Evolutionary conservation across 2,888 invertebrate genomes (phyloP).

Genomic region (Deilephila elpenor): DNA sequence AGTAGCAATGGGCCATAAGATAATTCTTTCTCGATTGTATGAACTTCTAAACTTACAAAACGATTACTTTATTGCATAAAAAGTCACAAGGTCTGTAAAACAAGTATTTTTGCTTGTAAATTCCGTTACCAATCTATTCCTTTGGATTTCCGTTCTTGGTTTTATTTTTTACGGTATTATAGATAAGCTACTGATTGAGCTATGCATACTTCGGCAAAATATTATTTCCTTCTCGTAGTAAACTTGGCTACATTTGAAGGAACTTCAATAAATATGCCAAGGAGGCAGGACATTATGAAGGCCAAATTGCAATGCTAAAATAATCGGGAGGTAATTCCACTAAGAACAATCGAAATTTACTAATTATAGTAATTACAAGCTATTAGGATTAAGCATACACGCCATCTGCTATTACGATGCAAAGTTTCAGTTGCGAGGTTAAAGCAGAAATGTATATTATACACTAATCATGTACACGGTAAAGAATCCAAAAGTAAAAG

Average conservation of each 20-base stretch:
- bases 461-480: not conserved
- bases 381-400: not conserved
- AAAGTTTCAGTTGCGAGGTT: not conserved
- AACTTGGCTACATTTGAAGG: not conserved
- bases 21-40: not conserved
- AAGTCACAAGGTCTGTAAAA: too few species aligned
- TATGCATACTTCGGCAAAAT: too few species aligned
- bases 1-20: not conserved
- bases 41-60: too few species aligned
- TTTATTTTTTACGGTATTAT: too few species aligned
- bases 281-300: not conserved
- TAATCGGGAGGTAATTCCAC: not conserved
- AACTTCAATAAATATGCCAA: not conserved
- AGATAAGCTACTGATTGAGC: too few species aligned
- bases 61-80: too few species aligned
- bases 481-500: conserved; percentile 9
- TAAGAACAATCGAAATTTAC: not conserved
- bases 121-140: too few species aligned
- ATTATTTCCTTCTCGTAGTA: too few species aligned
- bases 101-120: too few species aligned
- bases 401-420: not conserved
- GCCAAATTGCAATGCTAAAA: not conserved
- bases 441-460: conserved; percentile 1
- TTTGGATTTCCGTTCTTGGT: too few species aligned
- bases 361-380: not conserved